Base-by-base conservation (phyloP, 2,797 vertebrate genomes). In the Gastrophryne carolinensis region DNA sequence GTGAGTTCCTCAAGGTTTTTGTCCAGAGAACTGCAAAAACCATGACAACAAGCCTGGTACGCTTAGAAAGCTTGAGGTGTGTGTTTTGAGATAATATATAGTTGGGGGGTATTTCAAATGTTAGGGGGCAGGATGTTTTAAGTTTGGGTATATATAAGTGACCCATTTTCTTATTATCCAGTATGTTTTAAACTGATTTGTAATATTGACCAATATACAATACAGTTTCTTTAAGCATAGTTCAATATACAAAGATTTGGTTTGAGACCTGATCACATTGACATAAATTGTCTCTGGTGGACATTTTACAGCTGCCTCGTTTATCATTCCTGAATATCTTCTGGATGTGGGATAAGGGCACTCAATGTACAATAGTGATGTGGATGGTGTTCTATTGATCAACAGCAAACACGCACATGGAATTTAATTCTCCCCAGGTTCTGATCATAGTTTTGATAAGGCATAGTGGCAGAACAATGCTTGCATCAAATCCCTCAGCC, bases 371-470 rank as follows among this genome's bases (percentile, higher is more conserved):
- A 37, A 34, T 32, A 39, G 35, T 54, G 17, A 68, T 54, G 65
- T 41, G 50, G 24, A 68, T 56, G 32, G 34, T 68, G 50, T 56
- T n/a, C 19, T 68, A 68, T 68, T 68, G 65, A 56, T 68, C 35
- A 35, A 9, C 11, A 19, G 32, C 27, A 30, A 26, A 61, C 57
- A 53, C 62, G 44, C 58, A 27, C 34, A 72, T 62, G 70, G 52
- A 72, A 61, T n/a, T 5, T 39, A 44, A 72, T 47, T 30, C 37
- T 63, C 29, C 57, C 32, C 17, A 32, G n/a, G 27, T 52, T 52
- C 44, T 53, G 70, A 72, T 60, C 54, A 61, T 72, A 49, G 54
- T 52, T 52, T 21, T 53, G 70, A 72, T 60, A 60, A 61, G 68
- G 32, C 29, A 34, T 39, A 39, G 34, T 37, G 13, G 27, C 15